Evolutionary conservation across 2,888 invertebrate species (phyloP), one percentile per base, ranked within the genome.

Genomic region (Mimachlamys varia): DNA sequence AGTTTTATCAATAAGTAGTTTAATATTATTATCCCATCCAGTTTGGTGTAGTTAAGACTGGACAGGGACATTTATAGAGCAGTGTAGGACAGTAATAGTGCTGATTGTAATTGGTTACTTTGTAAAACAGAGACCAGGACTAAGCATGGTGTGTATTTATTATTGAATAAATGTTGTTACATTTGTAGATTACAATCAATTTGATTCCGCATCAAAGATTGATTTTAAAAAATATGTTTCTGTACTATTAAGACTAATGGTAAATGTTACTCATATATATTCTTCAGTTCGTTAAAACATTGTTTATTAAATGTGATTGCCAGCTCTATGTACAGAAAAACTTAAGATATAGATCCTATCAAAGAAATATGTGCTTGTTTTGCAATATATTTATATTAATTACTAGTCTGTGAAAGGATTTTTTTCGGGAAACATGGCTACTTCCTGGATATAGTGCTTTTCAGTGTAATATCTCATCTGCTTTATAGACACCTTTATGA

Each of bases 41-140:
- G 76, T 76, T 33, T 76, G 33, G 33, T 33, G 33, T 76, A 76
- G 10, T 22, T 27, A 76, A 10, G 27, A 62, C 62, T 62, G 62
- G 62, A 62, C 5, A 19, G 58, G 58, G 13, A 15, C 22, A 76
- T 76, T 76, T 76, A 76, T 76, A 76, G 10, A 27, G 2, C 33
- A 33, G 33, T 76, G 13, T 22, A 76, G 33, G 33, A 27, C 33
- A 22, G 22, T 22, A 58, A 58, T n/a, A 19, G 0, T 76, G 76
- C 27, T 76, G 76, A 76, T 33, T 76, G 76, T 76, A 76, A 33
- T n/a, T 58, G 76, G 76, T 76, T 13, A 76, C 76, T 76, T 76
- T 76, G 76, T 76, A 7, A 76, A 76, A 76, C 76, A 76, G 76
- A 76, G 76, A 33, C 76, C 76, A 76, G 76, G 33, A 33, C 7